Evolutionary conservation across 2,888 invertebrate species (phyloP).

Genomic region (Synanthedon vespiformis): DNA sequence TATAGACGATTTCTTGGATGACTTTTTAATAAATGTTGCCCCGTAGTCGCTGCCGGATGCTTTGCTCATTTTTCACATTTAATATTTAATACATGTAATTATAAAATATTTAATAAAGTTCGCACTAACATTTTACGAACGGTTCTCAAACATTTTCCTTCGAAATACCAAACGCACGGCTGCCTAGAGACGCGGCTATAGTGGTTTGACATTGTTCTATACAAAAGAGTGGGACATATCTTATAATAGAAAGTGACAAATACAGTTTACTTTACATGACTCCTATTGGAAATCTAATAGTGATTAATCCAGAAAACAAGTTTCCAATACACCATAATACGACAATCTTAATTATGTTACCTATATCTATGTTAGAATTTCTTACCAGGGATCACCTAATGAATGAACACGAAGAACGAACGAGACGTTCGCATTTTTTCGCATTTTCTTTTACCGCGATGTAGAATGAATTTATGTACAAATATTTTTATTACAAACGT

Average conservation of each 20-base stretch:
- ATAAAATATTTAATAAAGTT: neutral
- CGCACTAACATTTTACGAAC: neutral
- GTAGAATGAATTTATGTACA: no score
- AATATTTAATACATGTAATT: neutral
- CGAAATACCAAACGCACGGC: constrained; percentile 19
- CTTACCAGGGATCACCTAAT: no score
- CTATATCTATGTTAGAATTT: no score
- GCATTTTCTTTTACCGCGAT: no score
- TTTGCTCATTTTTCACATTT: constrained; percentile 20
- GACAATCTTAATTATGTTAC: no score
- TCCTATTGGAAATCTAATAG: constrained; percentile 3
- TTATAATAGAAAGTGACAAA: constrained; percentile 21
- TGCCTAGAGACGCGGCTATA: constrained; percentile 17
- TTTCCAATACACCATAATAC: neutral
- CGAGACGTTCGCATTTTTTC: no score
- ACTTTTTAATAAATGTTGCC: constrained; percentile 7
- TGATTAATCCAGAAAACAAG: constrained; percentile 4
- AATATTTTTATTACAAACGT: no score
- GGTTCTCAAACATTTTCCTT: neutral
- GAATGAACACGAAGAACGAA: no score
- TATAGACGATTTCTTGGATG: constrained; percentile 11
- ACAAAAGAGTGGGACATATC: constrained; percentile 25
- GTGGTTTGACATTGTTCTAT: constrained; percentile 25
- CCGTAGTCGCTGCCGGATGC: constrained; percentile 14
- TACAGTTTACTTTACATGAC: constrained; percentile 9